Evolutionary conservation across 2,888 invertebrate species (phyloP).

Genomic region (Melanophora roralis): DNA sequence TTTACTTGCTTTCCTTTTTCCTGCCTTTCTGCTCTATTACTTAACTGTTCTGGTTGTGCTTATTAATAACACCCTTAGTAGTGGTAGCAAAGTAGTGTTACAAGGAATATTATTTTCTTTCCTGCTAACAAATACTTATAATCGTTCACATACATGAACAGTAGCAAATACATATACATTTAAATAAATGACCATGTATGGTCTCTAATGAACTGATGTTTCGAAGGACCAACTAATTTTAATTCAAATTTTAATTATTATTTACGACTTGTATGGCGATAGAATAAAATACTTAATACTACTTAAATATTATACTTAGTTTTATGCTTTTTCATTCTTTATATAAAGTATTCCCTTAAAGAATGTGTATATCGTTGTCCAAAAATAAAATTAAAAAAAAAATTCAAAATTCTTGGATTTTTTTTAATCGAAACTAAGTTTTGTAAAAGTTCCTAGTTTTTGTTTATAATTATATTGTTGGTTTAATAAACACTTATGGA

Average conservation of each 20-base stretch:
- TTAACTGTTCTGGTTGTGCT: neutral
- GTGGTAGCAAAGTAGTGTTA: neutral
- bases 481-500: slow-evolving; percentile 14
- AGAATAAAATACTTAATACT: too few species aligned
- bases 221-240: slow-evolving; percentile 37
- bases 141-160: neutral
- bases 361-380: too few species aligned
- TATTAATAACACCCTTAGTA: slow-evolving; percentile 7
- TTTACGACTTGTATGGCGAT: slow-evolving; percentile 40
- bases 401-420: too few species aligned
- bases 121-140: slow-evolving; percentile 9
- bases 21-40: neutral
- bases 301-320: too few species aligned
- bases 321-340: too few species aligned
- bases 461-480: too few species aligned
- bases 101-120: neutral
- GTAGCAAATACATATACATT: neutral
- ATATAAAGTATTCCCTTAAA: too few species aligned
- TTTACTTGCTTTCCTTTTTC: neutral
- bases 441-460: too few species aligned
- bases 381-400: too few species aligned
- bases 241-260: slow-evolving; percentile 61
- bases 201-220: neutral
- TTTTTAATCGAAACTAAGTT: too few species aligned
- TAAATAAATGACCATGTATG: neutral